A percentile compares a stretch with the other conserved stretches of the same genome.
These are phyloP conservation scores for Tetramorium alpestre DNA, from an alignment of 1,140 invertebrate genomes.

Conservation along the genomic window DNA sequence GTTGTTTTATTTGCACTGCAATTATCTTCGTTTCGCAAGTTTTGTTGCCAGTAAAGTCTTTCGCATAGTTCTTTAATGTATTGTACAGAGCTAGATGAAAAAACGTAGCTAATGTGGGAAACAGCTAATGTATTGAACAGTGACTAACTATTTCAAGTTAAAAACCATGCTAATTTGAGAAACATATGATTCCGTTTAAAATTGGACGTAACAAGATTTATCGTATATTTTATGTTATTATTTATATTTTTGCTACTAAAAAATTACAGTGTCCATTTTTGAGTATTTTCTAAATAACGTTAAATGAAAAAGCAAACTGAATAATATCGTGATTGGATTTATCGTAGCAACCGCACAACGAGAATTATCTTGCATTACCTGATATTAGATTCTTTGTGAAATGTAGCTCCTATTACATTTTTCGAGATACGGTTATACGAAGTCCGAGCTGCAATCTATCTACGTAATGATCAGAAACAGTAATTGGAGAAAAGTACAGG, in stretches of 20 bases:
- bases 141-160: not conserved
- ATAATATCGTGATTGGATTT: not conserved
- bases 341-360: not conserved
- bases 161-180: not conserved
- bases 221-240: not conserved
- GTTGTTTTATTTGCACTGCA: not conserved
- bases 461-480: not conserved
- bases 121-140: not conserved
- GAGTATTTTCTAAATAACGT: not conserved
- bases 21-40: not conserved
- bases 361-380: not conserved
- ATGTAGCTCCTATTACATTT: slow-evolving; percentile 20
- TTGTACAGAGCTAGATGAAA: not conserved
- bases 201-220: not conserved
- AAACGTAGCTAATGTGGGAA: slow-evolving; percentile 6
- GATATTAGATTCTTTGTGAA: not conserved
- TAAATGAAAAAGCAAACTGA: not conserved
- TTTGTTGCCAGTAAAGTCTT: not conserved
- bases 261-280: not conserved
- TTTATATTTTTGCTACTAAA: not conserved
- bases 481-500: slow-evolving; percentile 37
- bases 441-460: slow-evolving; percentile 24
- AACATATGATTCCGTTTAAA: not conserved
- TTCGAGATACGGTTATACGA: slow-evolving; percentile 24
- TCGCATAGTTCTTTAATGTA: not conserved